Conservation (phyloP, 2,888 invertebrate genomes). For the Nycteola revayana region DNA sequence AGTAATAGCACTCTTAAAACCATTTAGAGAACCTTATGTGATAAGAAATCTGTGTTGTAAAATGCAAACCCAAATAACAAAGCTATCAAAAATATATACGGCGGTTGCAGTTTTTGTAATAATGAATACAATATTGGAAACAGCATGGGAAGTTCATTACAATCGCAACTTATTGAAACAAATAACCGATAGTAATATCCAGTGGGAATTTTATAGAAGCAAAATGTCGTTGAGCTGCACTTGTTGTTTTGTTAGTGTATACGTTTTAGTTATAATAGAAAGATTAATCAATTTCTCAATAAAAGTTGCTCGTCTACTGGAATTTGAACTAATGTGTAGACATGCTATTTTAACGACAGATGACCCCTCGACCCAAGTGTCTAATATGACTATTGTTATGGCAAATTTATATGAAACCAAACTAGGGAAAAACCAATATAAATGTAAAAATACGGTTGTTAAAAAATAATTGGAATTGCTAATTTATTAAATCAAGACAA, state of each 20-base stretch:
- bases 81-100: slow-evolving; percentile 32
- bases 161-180: slow-evolving; percentile 33
- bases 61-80: slow-evolving; percentile 27
- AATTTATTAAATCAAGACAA: too few relatives aligned
- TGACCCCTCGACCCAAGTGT: slow-evolving; percentile 21
- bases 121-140: slow-evolving; percentile 43
- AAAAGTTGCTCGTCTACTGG: slow-evolving; percentile 51
- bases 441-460: too few relatives aligned
- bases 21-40: slow-evolving; percentile 46
- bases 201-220: slow-evolving; percentile 43
- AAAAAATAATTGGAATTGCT: too few relatives aligned
- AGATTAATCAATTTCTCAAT: slow-evolving; percentile 44
- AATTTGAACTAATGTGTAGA: slow-evolving; percentile 65
- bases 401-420: background rate
- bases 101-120: slow-evolving; percentile 29
- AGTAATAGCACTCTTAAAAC: slow-evolving; percentile 53
- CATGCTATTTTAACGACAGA: slow-evolving; percentile 51
- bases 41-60: slow-evolving; percentile 51
- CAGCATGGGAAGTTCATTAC: slow-evolving; percentile 40
- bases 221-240: slow-evolving; percentile 44
- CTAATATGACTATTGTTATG: slow-evolving; percentile 11
- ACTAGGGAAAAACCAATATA: too few relatives aligned
- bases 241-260: slow-evolving; percentile 44
- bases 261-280: slow-evolving; percentile 48
- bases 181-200: slow-evolving; percentile 32